These are phyloP conservation scores for Falco rusticolus DNA, from an alignment of 2,797 vertebrate genomes.

Conservation along the genomic window DNA sequence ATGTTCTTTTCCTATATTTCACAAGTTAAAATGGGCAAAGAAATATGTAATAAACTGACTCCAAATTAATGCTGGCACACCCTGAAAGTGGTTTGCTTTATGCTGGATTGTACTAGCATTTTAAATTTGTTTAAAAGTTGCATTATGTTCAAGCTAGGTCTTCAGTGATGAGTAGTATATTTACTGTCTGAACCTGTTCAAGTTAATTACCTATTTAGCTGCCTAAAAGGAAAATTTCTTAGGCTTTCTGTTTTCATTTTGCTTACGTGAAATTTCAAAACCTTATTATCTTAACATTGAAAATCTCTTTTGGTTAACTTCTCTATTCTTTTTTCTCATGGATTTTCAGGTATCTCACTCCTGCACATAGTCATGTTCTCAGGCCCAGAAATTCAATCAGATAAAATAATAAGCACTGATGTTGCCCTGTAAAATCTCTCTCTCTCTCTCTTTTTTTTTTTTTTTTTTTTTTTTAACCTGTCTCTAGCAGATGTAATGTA, in stretches of 20 bases:
- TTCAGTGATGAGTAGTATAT: background rate
- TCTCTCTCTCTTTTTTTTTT: too few relatives aligned
- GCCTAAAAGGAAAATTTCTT: background rate
- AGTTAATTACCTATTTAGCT: background rate
- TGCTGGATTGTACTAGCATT: background rate
- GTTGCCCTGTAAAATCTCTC: background rate
- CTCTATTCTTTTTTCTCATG: background rate
- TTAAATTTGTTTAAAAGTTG: background rate
- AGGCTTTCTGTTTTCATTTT: background rate
- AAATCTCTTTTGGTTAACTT: background rate
- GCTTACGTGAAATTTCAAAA: background rate
- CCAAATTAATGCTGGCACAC: background rate
- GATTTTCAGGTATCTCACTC: background rate
- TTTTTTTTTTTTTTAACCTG: background rate
- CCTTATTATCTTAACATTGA: background rate
- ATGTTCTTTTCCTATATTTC: background rate
- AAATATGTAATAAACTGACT: background rate
- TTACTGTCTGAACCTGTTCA: background rate
- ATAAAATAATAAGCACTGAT: constrained; percentile 30
- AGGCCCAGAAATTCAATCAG: background rate
- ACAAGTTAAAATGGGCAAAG: background rate
- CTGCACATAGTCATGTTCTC: background rate
- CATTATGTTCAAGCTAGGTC: background rate
- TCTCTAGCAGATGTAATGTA: background rate
- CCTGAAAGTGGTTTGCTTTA: background rate